Evolutionary conservation across 1,140 invertebrate genomes (phyloP), one percentile per base, ranked within the genome.

Genomic region (Drosophila teissieri): DNA sequence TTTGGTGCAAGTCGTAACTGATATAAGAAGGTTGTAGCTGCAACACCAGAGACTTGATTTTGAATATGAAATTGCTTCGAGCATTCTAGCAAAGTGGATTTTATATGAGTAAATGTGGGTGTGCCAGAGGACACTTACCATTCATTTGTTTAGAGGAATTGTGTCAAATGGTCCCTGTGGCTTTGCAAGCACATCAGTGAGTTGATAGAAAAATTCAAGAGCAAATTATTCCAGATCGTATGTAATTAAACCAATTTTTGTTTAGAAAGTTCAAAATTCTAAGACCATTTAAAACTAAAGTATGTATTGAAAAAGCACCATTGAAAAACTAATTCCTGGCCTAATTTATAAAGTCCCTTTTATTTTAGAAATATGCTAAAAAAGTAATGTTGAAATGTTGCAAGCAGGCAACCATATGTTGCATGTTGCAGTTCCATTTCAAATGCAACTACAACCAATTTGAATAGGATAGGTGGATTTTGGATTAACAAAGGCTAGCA

Each of bases 51-150:
- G n/a, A 31, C 27, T 36, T 67, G 46, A 65, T 65, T 64, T 68
- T n/a, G 64, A 68, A 52, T 65, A 52, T 64, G 22, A 67, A 67
- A 67, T 49, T 31, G 63, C 63, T 63, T 40, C 4, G 42, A 63
- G 63, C 64, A 46, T 44, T 61, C 49, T 40, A 37, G 36, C 51
- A 65, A 37, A 27, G 60, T 39, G 17, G 31, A 65, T 15, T 67
- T 67, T 63, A 44, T 64, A 19, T 36, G 27, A 52, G 60, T 37
- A 42, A 68, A 44, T 64, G 45, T 51, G 60, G 60, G 64, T 65
- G 64, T 52, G 60, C 17, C 37, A 34, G 60, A 27, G 45, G 58
- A 67, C 58, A 64, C 15, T 44, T 64, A 31, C 44, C 46, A 68
- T 68, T 68, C 46, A 68, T 68, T 68, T 68, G 64, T 48, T 44